Evolutionary conservation across 2,113 vertebrate species (phyloP), one percentile per base, ranked within the genome.

Genomic region (Zosterops pallidus): DNA sequence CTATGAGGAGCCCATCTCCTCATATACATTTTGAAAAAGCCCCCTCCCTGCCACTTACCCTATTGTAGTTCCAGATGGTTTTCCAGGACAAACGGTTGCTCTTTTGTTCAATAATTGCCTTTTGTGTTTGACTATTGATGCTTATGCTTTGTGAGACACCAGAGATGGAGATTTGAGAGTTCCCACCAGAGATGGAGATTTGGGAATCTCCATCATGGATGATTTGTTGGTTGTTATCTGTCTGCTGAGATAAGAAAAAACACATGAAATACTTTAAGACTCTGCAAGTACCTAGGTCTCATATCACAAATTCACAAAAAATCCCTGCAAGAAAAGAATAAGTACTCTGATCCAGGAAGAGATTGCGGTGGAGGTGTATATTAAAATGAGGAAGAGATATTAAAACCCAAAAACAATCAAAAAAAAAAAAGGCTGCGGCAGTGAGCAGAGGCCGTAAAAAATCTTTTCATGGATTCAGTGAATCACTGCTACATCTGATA

Each of bases 71-170:
- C 97, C 89, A 91, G 55, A 91, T 37, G 23, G 37, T 2, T 35
- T 94, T 96, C 97, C 97, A 98, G 18, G 97, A 93, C 7, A 79
- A 6, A 21, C 2, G 57, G 6, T 35, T 46, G 31, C 94, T 90
- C 5, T 44, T 85, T 49, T 97, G 28, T 67, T 95, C 94, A 0
- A 98, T 11, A 4, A 88, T 89, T 59, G 94, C 97, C 71, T 53
- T 14, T 18, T 33, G 67, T 11, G 14, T 35, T 52, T 79, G n/a
- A 21, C 75, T 79, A 2, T 31, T 85, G n/a, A 91, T 9, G 11
- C 35, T 79, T 4, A 89, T 17, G 9, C 46, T 75, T 68, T 89
- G 86, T 5, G 69, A 82, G 7, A 89, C 19, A 39, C 86, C 86
- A 59, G 69, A 59, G 22, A 82, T 12, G 12, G 86, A 67, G 22